A percentile compares a stretch with the other conserved stretches of the same genome.
phyloP scores from a whole-genome alignment of 2,797 vertebrate genomes.

The Pelodytes ibericus region DNA sequence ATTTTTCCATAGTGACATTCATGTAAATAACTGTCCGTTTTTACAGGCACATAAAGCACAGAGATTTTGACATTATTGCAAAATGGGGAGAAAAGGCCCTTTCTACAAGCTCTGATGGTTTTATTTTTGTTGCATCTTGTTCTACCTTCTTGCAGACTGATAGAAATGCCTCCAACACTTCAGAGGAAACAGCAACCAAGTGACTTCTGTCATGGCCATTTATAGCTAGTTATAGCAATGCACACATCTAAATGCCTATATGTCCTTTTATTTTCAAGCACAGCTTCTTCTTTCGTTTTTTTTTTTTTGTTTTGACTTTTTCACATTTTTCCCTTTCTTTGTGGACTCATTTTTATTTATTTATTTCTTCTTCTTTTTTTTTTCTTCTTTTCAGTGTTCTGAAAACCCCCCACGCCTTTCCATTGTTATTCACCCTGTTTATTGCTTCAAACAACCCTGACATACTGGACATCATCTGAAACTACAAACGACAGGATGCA shows the following conservation, averaged over 20 bases:
- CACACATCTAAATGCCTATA: conserved; percentile 61
- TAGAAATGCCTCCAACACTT: conserved; percentile 41
- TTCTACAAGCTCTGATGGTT: conserved; percentile 19
- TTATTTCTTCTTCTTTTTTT: conserved; percentile 59
- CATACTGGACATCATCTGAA: conserved; percentile 95
- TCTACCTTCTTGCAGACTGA: conserved; percentile 17
- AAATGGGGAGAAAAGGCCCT: not conserved
- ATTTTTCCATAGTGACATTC: not conserved
- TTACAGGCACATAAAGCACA: not conserved
- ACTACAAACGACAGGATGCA: conserved; percentile 98
- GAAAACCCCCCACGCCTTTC: conserved; percentile 68
- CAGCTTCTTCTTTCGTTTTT: conserved; percentile 21
- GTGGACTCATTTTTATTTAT: conserved; percentile 56
- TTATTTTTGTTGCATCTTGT: conserved; percentile 37
- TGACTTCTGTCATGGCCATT: conserved; percentile 58
- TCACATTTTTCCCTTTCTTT: conserved; percentile 65
- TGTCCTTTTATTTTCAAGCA: conserved; percentile 59
- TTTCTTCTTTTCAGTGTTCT: conserved; percentile 63
- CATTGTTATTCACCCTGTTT: conserved; percentile 92
- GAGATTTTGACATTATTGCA: not conserved
- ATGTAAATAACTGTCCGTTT: not conserved
- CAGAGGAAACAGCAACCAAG: conserved; percentile 49
- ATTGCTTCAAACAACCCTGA: conserved; percentile 89
- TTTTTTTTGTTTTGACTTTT: conserved; percentile 49
- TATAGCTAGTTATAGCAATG: conserved; percentile 60